phyloP scores from a whole-genome alignment of 64 coral and sea anemone species.

The Trachythela sp. region DNA sequence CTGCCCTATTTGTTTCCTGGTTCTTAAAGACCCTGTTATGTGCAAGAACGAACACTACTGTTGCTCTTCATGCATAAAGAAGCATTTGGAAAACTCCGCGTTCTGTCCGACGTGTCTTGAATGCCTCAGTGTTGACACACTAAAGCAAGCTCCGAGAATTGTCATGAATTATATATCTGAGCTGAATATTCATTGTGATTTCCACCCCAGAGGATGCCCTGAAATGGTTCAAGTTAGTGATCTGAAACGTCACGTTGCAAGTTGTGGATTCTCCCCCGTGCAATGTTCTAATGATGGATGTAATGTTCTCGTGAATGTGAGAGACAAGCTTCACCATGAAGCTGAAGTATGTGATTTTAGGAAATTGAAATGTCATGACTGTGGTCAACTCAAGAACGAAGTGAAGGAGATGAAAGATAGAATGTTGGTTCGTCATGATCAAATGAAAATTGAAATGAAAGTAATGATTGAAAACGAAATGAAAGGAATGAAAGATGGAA shows the following conservation, averaged over 20 bases:
- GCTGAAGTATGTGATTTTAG: background rate
- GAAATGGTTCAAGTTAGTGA: background rate
- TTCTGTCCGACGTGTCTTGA: background rate
- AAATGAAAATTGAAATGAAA: too few species aligned
- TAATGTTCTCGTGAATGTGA: background rate
- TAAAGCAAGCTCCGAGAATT: background rate
- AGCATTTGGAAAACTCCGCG: background rate
- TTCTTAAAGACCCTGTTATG: background rate
- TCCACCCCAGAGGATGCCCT: background rate
- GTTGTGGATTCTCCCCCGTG: background rate
- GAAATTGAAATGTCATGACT: background rate
- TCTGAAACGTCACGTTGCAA: background rate
- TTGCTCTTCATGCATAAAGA: background rate
- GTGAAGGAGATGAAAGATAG: too few species aligned
- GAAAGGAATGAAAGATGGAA: too few species aligned
- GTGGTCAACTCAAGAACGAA: background rate
- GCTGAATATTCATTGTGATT: background rate
- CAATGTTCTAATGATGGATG: slow-evolving; percentile 12
- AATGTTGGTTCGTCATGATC: too few species aligned
- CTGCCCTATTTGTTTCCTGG: background rate
- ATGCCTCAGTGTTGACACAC: background rate
- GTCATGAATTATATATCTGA: background rate
- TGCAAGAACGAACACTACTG: background rate
- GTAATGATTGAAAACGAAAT: too few species aligned
- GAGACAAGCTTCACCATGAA: background rate